Conservation (phyloP, 2,888 invertebrate species). For the Mesorhabditis belari region DNA sequence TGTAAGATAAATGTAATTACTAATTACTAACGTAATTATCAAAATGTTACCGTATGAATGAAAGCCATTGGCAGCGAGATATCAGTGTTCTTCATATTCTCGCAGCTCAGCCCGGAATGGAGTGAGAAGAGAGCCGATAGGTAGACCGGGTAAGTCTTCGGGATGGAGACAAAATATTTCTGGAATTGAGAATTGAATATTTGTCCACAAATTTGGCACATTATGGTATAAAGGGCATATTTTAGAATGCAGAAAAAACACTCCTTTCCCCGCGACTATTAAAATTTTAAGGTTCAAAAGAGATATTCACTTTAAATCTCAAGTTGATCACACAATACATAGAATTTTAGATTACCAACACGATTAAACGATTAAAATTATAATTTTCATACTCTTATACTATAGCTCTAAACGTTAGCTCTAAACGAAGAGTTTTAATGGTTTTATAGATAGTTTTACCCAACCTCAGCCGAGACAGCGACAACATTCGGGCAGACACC, state of each 20-base stretch:
- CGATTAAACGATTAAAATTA: too few species aligned
- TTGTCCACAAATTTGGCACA: not conserved
- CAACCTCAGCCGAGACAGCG: constrained; percentile 30
- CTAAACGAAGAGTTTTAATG: too few species aligned
- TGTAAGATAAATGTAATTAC: not conserved
- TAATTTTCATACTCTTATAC: too few species aligned
- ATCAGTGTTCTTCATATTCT: constrained; percentile 33
- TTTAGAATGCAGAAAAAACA: too few species aligned
- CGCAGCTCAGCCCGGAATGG: constrained; percentile 38
- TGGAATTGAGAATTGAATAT: constrained; percentile 7
- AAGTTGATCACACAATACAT: too few species aligned
- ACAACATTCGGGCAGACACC: constrained; percentile 42
- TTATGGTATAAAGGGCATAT: too few species aligned
- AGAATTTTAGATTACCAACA: too few species aligned
- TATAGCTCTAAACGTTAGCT: too few species aligned
- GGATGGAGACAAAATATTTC: constrained; percentile 43
- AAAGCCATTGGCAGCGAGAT: constrained; percentile 48
- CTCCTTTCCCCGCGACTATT: too few species aligned
- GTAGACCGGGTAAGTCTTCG: constrained; percentile 44
- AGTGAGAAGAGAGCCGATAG: constrained; percentile 45
- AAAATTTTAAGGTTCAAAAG: too few species aligned
- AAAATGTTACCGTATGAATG: constrained; percentile 32
- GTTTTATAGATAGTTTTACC: too few species aligned
- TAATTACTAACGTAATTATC: not conserved
- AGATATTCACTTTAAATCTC: too few species aligned